Evolutionary conservation across 23 tunicate genomes (phyloP).

Genomic region (Ciona savignyi): DNA sequence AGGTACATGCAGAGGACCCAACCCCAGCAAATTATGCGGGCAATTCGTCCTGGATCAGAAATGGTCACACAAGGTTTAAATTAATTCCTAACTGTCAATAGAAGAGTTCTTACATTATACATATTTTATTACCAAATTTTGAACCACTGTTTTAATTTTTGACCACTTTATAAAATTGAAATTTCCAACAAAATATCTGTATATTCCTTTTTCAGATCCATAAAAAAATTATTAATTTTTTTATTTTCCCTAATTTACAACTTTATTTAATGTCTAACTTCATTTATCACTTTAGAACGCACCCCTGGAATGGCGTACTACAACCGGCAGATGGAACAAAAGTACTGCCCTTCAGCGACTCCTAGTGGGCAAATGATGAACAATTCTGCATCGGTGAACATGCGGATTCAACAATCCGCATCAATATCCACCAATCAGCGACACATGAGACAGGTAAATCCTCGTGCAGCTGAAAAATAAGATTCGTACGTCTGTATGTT

Average conservation of each 20-base stretch:
- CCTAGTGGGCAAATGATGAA: slow-evolving; percentile 1
- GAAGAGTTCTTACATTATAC: too few species aligned
- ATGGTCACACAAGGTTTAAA: not conserved
- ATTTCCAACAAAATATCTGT: too few species aligned
- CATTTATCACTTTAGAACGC: not conserved
- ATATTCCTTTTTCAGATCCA: too few species aligned
- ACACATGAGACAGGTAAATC: slow-evolving; percentile 8
- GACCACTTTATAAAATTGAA: too few species aligned
- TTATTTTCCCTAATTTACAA: too few species aligned
- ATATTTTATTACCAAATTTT: too few species aligned
- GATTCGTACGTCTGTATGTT: too few species aligned
- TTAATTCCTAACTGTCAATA: too few species aligned
- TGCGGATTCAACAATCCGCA: slow-evolving; percentile 16
- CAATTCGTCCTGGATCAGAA: not conserved
- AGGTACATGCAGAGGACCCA: slow-evolving; percentile 4
- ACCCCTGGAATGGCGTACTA: not conserved
- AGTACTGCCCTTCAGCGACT: not conserved
- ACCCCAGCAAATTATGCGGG: slow-evolving; percentile 18
- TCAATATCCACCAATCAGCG: not conserved
- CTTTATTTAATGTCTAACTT: too few species aligned
- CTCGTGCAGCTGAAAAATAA: too few species aligned
- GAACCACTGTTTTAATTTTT: too few species aligned
- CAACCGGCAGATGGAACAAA: not conserved
- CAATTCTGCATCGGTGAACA: slow-evolving; percentile 20
- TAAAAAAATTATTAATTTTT: too few species aligned